phyloP scores from a whole-genome alignment of 2,888 invertebrate genomes.

The Eledone cirrhosa region DNA sequence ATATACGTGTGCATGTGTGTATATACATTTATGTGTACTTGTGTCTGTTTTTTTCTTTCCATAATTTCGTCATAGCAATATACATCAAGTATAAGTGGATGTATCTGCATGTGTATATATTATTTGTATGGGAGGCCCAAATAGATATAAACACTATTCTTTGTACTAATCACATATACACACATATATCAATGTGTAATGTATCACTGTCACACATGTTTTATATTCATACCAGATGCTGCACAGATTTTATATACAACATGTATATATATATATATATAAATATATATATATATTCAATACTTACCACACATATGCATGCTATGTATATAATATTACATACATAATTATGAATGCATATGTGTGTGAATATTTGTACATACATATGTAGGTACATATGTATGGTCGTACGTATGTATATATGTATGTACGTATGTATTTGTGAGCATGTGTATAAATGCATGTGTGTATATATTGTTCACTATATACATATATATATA shows the following conservation, averaged over 20 bases:
- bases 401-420: background rate
- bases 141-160: background rate
- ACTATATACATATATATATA: slow-evolving; percentile 1
- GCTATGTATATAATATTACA: background rate
- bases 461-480: slow-evolving; percentile 1
- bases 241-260: background rate
- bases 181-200: background rate
- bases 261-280: background rate
- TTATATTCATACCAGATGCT: background rate
- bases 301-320: background rate
- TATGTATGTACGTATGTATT: background rate
- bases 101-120: background rate
- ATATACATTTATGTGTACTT: background rate
- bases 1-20: background rate
- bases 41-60: background rate
- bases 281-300: background rate
- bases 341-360: background rate
- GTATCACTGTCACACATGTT: background rate
- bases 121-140: background rate
- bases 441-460: background rate
- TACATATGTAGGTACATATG: background rate
- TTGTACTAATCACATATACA: background rate
- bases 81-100: background rate
- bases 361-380: background rate
- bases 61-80: background rate